Evolutionary conservation across 2,888 invertebrate genomes (phyloP).

Genomic region (Pyrrhosoma nymphula): DNA sequence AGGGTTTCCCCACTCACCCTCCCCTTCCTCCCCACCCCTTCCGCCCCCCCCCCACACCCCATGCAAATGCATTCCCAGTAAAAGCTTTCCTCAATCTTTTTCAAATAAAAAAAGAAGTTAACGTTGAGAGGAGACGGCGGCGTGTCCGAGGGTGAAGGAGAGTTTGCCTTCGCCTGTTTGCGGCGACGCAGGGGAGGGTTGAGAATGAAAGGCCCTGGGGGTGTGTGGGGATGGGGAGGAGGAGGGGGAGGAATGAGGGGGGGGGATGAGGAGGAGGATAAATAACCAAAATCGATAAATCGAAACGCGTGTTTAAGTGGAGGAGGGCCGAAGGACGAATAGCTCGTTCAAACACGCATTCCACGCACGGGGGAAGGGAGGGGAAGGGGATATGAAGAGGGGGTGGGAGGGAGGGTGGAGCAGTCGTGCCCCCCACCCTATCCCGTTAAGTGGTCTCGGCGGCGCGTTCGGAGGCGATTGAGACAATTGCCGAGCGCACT

Average conservation of each 20-base stretch:
- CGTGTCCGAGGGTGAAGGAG: constrained; percentile 29
- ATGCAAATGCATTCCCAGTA: constrained; percentile 69
- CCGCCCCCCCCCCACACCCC: constrained; percentile 24
- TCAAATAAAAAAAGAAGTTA: constrained; percentile 63
- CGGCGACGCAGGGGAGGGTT: not conserved
- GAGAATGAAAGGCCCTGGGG: not conserved
- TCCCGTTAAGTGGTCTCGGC: not conserved
- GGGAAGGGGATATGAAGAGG: too few species aligned
- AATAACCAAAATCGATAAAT: constrained; percentile 31
- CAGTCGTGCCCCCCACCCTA: not conserved
- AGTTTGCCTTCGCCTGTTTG: not conserved
- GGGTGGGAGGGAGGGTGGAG: not conserved
- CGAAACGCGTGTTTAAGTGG: constrained; percentile 32
- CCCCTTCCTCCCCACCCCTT: not conserved
- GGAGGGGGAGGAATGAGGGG: not conserved
- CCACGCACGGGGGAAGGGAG: not conserved
- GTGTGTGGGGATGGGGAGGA: not conserved
- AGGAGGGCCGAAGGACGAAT: not conserved
- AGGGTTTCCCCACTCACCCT: not conserved
- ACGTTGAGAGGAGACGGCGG: constrained; percentile 43
- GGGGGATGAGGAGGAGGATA: not conserved
- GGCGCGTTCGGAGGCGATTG: too few species aligned
- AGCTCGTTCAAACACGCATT: not conserved
- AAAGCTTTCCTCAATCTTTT: constrained; percentile 69
- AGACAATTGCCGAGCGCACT: too few species aligned